Evolutionary conservation across 2,113 vertebrate species (phyloP), one percentile per base, ranked within the genome.

Genomic region (Myiozetetes cayanensis): DNA sequence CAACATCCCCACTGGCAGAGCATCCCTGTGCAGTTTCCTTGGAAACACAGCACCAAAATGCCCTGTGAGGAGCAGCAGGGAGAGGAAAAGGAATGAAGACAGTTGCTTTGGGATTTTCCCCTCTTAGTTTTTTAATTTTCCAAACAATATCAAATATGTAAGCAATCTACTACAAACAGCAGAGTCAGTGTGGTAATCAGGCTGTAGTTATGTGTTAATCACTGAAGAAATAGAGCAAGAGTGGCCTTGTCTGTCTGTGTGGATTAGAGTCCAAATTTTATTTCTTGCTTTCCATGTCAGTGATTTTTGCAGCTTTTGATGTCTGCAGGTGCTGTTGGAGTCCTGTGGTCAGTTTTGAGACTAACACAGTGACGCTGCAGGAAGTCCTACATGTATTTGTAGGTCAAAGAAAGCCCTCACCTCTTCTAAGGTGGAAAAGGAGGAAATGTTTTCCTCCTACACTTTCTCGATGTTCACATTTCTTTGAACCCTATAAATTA

Each of bases 21-120:
- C 80, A 10, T 74, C 19, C 80, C 85, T 55, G 61, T 6, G 8
- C 44, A 10, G 96, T 97, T 97, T 95, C 98, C 97, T 91, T 95
- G 97, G 95, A 74, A 91, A 95, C 92, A 28, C 35, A 7, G 89
- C 50, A 11, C 79, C 1, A 1, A 68, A 43, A 22, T 58, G 78
- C 62, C 85, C 70, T 87, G 75, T 3, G 3, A 91, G 56, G 50
- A 79, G 61, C 70, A 87, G 83, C 50, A 39, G 46, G 56, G 46
- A 41, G 58, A 53, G 80, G 73, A 73, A 37, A 65, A 83, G 81
- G 25, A 74, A 82, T 35, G 68, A 76, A 94, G 63, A 47, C 27
- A 30, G 56, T 44, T 71, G 77, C 76, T 73, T 58, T 82, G 89
- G 75, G 66, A 85, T 47, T 92, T 82, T 31, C 20, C 17, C 14